These are phyloP conservation scores for Ridgeia piscesae DNA, from an alignment of 1,140 invertebrate species.

Conservation along the genomic window DNA sequence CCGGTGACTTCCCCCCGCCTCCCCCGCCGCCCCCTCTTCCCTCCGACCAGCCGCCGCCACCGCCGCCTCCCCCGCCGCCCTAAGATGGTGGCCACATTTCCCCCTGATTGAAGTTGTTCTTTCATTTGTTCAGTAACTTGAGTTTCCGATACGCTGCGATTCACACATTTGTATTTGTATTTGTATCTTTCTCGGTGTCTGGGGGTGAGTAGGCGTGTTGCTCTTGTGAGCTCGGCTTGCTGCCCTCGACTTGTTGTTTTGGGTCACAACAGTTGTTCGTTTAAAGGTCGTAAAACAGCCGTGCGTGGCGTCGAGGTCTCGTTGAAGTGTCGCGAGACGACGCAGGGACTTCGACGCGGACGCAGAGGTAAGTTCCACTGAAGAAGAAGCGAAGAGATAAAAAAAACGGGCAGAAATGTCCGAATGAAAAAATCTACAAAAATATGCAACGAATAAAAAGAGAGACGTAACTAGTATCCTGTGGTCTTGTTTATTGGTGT, in stretches of 20 bases:
- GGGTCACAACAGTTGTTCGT: not conserved
- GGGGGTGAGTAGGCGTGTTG: not conserved
- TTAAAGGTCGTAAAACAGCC: not conserved
- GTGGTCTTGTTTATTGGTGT: not conserved
- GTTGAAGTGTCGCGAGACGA: not conserved
- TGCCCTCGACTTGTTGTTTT: not conserved
- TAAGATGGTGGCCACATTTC: not conserved
- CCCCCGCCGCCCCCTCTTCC: not conserved
- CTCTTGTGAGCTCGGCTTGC: not conserved
- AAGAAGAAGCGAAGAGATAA: not conserved
- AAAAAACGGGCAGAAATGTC: not conserved
- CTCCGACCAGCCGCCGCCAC: not conserved
- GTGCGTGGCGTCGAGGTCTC: not conserved
- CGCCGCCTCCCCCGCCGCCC: no score
- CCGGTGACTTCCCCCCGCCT: not conserved
- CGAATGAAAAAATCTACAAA: not conserved
- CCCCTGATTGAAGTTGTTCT: not conserved
- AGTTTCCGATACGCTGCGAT: not conserved
- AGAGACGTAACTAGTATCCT: not conserved
- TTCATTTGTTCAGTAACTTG: not conserved
- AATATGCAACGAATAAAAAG: not conserved
- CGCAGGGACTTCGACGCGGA: not conserved
- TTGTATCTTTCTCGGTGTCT: no score
- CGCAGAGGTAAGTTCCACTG: not conserved
- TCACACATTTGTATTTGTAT: not conserved